Percentiles rank a stretch among this genome's conserved stretches.
These are phyloP conservation scores for Nothobranchius furzeri DNA, from an alignment of 2,113 vertebrate genomes.

Conservation along the genomic window DNA sequence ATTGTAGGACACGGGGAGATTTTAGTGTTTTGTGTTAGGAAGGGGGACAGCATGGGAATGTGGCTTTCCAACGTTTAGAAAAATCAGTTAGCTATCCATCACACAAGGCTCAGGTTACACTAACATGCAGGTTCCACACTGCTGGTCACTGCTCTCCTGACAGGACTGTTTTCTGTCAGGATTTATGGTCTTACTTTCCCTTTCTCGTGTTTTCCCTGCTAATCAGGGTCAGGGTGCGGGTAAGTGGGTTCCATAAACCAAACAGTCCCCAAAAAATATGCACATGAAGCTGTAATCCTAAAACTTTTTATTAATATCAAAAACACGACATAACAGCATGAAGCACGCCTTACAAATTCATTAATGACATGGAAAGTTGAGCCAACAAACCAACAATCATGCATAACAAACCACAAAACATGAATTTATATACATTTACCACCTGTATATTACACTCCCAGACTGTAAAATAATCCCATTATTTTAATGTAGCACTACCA, in stretches of 20 bases:
- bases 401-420: conserved; percentile 51
- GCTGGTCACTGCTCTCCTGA: conserved; percentile 64
- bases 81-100: conserved; percentile 73
- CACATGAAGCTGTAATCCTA: conserved; percentile 18
- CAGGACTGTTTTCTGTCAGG: conserved; percentile 58
- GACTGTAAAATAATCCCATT: conserved; percentile 26
- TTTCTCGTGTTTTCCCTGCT: neutral
- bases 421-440: conserved; percentile 48
- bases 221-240: too few species aligned
- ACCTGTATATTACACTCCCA: conserved; percentile 6
- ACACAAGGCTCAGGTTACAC: conserved; percentile 69
- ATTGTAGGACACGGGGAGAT: conserved; percentile 27
- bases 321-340: conserved; percentile 49
- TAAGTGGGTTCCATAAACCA: too few species aligned
- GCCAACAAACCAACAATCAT: conserved; percentile 50
- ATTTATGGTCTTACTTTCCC: conserved; percentile 13
- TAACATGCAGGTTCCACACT: conserved; percentile 52
- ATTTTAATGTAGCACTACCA: conserved; percentile 7
- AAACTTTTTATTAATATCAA: conserved; percentile 72
- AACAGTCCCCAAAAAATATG: neutral
- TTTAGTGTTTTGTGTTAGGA: conserved; percentile 31
- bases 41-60: conserved; percentile 64
- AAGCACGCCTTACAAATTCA: conserved; percentile 38
- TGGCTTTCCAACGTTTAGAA: conserved; percentile 52
- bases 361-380: conserved; percentile 37